Conservation (phyloP, 2,113 vertebrate species). For the Casuarius casuarius region DNA sequence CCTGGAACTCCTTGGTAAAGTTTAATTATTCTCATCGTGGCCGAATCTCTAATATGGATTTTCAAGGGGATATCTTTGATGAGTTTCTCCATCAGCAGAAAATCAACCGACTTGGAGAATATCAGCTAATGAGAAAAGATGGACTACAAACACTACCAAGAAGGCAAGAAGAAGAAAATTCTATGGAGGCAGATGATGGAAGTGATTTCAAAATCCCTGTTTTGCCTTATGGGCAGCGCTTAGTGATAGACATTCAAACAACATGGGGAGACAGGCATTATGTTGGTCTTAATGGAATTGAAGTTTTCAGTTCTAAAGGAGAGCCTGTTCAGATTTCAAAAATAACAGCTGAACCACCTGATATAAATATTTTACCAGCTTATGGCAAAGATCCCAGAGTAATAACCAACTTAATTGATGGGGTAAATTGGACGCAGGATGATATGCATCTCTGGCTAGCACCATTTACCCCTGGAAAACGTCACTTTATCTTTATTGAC, state of each 20-base stretch:
- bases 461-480: constrained; percentile 87
- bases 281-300: constrained; percentile 93
- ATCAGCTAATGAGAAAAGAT: constrained; percentile 41
- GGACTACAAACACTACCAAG: constrained; percentile 16
- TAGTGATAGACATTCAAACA: constrained; percentile 88
- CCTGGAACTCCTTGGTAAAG: constrained; percentile 90
- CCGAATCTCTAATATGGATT: constrained; percentile 88
- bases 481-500: constrained; percentile 85
- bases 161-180: constrained; percentile 60
- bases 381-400: constrained; percentile 90
- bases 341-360: constrained; percentile 88
- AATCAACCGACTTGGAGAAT: constrained; percentile 43
- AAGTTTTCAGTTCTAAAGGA: constrained; percentile 91
- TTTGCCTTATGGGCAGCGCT: constrained; percentile 86
- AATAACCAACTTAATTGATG: constrained; percentile 87
- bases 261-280: constrained; percentile 99
- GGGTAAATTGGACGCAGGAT: constrained; percentile 93
- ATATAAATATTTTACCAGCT: constrained; percentile 92
- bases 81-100: constrained; percentile 91
- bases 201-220: constrained; percentile 91
- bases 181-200: constrained; percentile 62
- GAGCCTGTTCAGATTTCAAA: constrained; percentile 81
- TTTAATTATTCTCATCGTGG: constrained; percentile 93
- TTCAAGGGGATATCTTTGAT: constrained; percentile 91
- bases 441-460: constrained; percentile 98